These are phyloP conservation scores for Phytoseiulus persimilis DNA, from an alignment of 2,888 invertebrate species.

Conservation along the genomic window DNA sequence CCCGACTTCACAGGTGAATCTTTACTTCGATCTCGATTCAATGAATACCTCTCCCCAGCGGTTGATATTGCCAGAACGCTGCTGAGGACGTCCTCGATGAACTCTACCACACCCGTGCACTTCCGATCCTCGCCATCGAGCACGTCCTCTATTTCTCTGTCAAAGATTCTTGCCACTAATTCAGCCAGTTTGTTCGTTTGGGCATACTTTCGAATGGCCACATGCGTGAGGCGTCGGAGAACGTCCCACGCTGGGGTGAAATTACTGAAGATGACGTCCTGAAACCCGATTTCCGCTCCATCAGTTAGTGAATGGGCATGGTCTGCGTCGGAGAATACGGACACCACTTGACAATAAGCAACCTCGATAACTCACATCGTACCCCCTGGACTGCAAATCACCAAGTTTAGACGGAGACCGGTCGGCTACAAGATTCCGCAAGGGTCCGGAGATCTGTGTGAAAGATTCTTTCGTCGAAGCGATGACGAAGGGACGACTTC, in stretches of 20 bases:
- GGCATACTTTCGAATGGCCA: background rate
- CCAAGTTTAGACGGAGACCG: background rate
- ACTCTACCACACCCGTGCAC: background rate
- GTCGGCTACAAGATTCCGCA: background rate
- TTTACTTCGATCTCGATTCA: background rate
- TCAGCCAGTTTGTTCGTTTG: constrained; percentile 5
- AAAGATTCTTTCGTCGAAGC: background rate
- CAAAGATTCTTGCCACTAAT: background rate
- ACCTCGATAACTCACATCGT: background rate
- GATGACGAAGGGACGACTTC: background rate
- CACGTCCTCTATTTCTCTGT: background rate
- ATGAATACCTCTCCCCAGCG: background rate
- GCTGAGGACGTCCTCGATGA: background rate
- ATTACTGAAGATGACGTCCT: background rate
- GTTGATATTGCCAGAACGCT: background rate
- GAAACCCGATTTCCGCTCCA: background rate
- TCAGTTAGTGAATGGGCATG: background rate
- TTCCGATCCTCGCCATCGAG: background rate
- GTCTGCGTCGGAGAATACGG: too few species aligned
- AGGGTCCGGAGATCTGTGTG: background rate
- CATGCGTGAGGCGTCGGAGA: background rate
- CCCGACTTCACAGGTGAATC: background rate
- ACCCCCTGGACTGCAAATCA: background rate
- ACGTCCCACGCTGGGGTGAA: constrained; percentile 13
- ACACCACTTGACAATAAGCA: too few species aligned